Percentiles rank a stretch among this genome's conserved stretches.
These are phyloP conservation scores for Agrotis clavis DNA, from an alignment of 2,888 invertebrate genomes.

Conservation along the genomic window DNA sequence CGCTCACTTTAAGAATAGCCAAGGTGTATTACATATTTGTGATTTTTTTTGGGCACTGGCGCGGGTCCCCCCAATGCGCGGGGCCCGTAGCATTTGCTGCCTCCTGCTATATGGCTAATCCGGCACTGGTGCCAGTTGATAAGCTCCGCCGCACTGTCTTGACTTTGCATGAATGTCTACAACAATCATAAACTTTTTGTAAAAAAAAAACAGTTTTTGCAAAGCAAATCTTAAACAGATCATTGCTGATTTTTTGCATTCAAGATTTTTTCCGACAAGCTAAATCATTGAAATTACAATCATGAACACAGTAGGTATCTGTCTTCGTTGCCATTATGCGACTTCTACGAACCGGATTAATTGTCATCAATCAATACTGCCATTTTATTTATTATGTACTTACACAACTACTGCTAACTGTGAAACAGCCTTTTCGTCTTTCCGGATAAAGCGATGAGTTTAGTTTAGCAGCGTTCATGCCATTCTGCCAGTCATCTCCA, in stretches of 20 bases:
- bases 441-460: conserved; percentile 21
- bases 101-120: too few species aligned
- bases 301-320: neutral
- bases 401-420: conserved; percentile 4
- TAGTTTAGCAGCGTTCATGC: conserved; percentile 5
- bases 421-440: conserved; percentile 30
- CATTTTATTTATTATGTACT: neutral
- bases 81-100: too few species aligned
- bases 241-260: too few species aligned
- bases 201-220: neutral
- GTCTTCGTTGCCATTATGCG: neutral
- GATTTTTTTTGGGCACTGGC: too few species aligned
- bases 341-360: neutral
- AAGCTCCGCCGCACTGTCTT: neutral
- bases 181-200: neutral
- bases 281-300: neutral
- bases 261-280: neutral
- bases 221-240: neutral
- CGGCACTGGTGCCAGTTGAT: neutral
- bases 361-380: neutral
- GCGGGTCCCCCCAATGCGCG: too few species aligned
- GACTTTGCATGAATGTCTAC: neutral
- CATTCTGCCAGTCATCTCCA: conserved; percentile 45
- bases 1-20: too few species aligned
- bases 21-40: too few species aligned